Evolutionary conservation across 1,140 invertebrate genomes (phyloP), one percentile per base, ranked within the genome.

Genomic region (Anoplolepis gracilipes): DNA sequence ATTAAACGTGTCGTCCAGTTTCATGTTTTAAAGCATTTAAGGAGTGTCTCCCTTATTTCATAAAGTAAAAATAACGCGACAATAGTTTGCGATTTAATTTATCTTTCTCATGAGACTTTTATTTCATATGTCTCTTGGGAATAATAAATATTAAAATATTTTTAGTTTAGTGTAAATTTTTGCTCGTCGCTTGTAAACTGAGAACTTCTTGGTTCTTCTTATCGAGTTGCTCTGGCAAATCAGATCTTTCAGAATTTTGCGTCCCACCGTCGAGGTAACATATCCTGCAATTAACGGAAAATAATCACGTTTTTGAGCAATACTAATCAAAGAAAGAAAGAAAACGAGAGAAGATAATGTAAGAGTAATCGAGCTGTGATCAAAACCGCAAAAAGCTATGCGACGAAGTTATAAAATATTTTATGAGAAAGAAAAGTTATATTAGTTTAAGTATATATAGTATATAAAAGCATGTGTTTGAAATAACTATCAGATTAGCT

Each of bases 211-310:
- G 42, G 8, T 13, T 62, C 59, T 86, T 69, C 33, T 86, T 39
- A 70, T 77, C 49, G n/a, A 49, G 36, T 72, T 89, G 64, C 28
- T 84, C 69, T 22, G 81, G 25, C 33, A 72, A 19, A 59, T 85
- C 42, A 16, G 69, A 39, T 3, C 25, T 67, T 30, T 78, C 55
- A 28, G 67, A 46, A 77, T 39, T 87, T 49, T 75, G 46, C 57
- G 28, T 64, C 33, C 22, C 42, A 73, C 59, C 62, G 28, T 70
- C 64, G 42, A 81, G 72, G 22, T 42, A 57, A 75, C 57, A 64
- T 64, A 42, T 46, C 77, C 89, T 90, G 86, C 13, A 90, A 90
- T 67, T 78, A 90, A 90, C 11, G 55, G 3, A 59, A 42, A 85
- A 59, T 55, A 55, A 65, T 77, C 30, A 70, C 55, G 1, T 53